A percentile compares a stretch with the other conserved stretches of the same genome.
These are phyloP conservation scores for Macquaria australasica DNA, from an alignment of 2,113 vertebrate species.

Conservation along the genomic window DNA sequence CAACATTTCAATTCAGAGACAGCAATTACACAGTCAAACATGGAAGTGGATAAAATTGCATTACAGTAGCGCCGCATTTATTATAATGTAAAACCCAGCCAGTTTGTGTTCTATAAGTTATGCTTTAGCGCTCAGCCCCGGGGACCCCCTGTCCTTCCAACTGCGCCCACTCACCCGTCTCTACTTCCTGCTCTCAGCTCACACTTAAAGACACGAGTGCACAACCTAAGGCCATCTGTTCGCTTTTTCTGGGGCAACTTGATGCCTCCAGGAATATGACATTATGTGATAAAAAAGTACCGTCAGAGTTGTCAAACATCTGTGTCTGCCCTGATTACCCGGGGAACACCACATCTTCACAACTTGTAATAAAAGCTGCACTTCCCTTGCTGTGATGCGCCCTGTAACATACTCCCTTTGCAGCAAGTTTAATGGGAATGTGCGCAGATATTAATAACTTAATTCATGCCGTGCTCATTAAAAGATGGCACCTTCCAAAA, in stretches of 20 bases:
- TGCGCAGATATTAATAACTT: slow-evolving; percentile 66
- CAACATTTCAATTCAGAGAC: slow-evolving; percentile 64
- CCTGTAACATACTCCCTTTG: slow-evolving; percentile 49
- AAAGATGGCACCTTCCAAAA: slow-evolving; percentile 15
- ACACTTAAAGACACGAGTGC: slow-evolving; percentile 58
- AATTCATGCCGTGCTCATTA: slow-evolving; percentile 50
- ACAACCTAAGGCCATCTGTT: slow-evolving; percentile 75
- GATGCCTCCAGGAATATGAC: slow-evolving; percentile 44
- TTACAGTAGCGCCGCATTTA: slow-evolving; percentile 40
- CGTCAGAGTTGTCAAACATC: slow-evolving; percentile 52
- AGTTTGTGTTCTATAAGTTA: slow-evolving; percentile 50
- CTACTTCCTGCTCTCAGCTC: slow-evolving; percentile 56
- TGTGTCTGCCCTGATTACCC: slow-evolving; percentile 42
- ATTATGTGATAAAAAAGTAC: slow-evolving; percentile 45
- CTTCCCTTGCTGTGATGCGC: slow-evolving; percentile 27
- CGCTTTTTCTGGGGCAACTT: slow-evolving; percentile 59
- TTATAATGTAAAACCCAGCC: slow-evolving; percentile 57
- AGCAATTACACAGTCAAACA: slow-evolving; percentile 59
- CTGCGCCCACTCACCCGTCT: slow-evolving; percentile 61
- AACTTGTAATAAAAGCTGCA: slow-evolving; percentile 64
- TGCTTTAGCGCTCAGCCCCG: slow-evolving; percentile 57
- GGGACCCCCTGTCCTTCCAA: slow-evolving; percentile 42
- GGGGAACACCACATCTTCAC: slow-evolving; percentile 54
- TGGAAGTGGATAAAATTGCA: slow-evolving; percentile 49
- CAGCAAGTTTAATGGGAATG: slow-evolving; percentile 67